phyloP scores from a whole-genome alignment of 2,888 invertebrate species.

The Patella ulyssiponensis region DNA sequence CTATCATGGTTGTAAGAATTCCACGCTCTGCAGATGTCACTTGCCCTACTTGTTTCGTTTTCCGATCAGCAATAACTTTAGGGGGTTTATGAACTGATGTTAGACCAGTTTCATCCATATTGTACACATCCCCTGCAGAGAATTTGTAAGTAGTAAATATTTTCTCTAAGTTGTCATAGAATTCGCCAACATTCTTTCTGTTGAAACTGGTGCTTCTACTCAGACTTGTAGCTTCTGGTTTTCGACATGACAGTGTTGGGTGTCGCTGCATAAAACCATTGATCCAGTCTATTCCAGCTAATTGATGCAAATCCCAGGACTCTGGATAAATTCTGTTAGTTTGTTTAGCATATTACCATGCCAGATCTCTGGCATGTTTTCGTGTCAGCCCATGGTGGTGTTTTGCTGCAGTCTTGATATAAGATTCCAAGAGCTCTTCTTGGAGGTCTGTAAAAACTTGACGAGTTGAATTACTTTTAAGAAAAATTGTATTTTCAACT shows the following conservation, averaged over 20 bases:
- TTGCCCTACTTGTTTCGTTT: conserved; percentile 31
- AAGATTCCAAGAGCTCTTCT: background rate
- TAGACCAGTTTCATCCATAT: background rate
- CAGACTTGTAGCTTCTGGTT: conserved; percentile 42
- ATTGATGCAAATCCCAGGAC: conserved; percentile 32
- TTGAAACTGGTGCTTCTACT: conserved; percentile 38
- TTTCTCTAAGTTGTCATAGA: conserved; percentile 28
- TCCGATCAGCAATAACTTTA: conserved; percentile 18
- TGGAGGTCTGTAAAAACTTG: background rate
- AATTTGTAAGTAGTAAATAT: background rate
- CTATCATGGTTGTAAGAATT: conserved; percentile 23
- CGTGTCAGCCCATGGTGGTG: background rate
- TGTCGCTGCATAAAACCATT: conserved; percentile 30
- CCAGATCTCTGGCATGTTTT: background rate
- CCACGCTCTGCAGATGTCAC: conserved; percentile 34
- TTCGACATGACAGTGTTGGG: conserved; percentile 27
- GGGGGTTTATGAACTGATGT: conserved; percentile 24
- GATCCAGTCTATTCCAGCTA: conserved; percentile 43
- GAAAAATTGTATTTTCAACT: background rate
- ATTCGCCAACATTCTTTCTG: conserved; percentile 28
- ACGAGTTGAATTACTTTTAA: background rate
- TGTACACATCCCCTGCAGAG: background rate
- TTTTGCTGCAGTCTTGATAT: background rate
- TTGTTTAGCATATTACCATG: background rate
- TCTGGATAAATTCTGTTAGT: conserved; percentile 19